Conservation (phyloP, 2,797 vertebrate species). For the Trematomus bernacchii region DNA sequence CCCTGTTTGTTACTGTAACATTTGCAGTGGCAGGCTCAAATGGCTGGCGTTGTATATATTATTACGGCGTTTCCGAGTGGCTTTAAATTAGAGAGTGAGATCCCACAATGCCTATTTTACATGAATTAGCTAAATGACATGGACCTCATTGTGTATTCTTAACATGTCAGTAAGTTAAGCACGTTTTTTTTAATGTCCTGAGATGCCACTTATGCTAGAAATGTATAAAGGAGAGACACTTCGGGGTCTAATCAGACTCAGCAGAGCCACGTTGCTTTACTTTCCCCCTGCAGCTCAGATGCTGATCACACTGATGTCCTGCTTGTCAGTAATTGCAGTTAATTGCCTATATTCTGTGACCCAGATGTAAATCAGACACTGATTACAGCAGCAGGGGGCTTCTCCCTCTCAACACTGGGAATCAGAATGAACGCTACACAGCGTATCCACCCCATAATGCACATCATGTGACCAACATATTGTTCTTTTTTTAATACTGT, state of each 20-base stretch:
- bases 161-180: neutral
- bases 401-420: neutral
- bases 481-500: too few species aligned
- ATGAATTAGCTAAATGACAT: neutral
- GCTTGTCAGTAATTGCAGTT: constrained; percentile 19
- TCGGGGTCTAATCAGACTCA: neutral
- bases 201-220: neutral
- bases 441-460: too few species aligned
- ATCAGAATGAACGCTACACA: neutral
- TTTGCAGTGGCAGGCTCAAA: neutral
- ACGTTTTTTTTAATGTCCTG: neutral
- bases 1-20: neutral
- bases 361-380: constrained; percentile 40
- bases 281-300: constrained; percentile 18
- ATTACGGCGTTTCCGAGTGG: neutral
- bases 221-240: neutral
- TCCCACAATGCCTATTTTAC: too few species aligned
- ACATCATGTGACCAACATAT: too few species aligned
- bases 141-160: neutral
- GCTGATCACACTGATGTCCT: constrained; percentile 21
- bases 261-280: too few species aligned
- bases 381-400: constrained; percentile 29
- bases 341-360: constrained; percentile 26
- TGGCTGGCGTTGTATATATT: neutral
- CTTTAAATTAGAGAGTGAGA: too few species aligned